Evolutionary conservation across 2,113 vertebrate genomes (phyloP), one percentile per base, ranked within the genome.

Genomic region (Myiopsitta monachus): DNA sequence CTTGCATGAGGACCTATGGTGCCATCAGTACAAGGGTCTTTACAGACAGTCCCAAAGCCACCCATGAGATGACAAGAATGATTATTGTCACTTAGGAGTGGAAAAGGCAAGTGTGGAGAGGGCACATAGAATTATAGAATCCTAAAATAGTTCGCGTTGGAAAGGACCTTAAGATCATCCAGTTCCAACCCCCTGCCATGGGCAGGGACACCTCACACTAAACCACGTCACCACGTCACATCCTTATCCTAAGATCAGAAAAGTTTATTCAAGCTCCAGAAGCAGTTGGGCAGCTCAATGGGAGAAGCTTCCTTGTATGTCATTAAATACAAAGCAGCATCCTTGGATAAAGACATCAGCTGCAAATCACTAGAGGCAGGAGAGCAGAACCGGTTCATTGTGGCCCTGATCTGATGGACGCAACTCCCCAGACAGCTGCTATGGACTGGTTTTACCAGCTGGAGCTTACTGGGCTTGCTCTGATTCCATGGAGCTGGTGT

Each of bases 321-420:
- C 44, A 72, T 55, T 67, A 61, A 49, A 44, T 7, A 33, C 13
- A 51, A 92, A 82, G 33, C 57, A 59, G 36, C 33, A 22, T 10
- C 30, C 75, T 8, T n/a, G 15, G 22, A 9, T 59, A 23, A 81
- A 66, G 36, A 36, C 61, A 10, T 44, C 12, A 49, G 10, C 5
- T 84, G 22, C 26, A 33, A 22, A 6, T 28, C 8, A 4, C 1
- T 67, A 52, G 36, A 55, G 51, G 28, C 39, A 72, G 33, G 47
- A 36, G 17, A 74, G 49, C 12, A 10, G 23, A 43, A 7, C 26
- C 2, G 27, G 16, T 33, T 62, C 3, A 0, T 28, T 39, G 24
- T 54, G 55, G 49, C 23, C 26, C 54, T n/a, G 19, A 36, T 68
- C 23, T 10, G 38, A 17, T 52, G 54, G 66, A 51, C 0, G 1